Percentiles rank a stretch among this genome's conserved stretches.
Evolutionary conservation across 2,797 vertebrate species (phyloP).

Genomic region (Pogoniulus pusillus): DNA sequence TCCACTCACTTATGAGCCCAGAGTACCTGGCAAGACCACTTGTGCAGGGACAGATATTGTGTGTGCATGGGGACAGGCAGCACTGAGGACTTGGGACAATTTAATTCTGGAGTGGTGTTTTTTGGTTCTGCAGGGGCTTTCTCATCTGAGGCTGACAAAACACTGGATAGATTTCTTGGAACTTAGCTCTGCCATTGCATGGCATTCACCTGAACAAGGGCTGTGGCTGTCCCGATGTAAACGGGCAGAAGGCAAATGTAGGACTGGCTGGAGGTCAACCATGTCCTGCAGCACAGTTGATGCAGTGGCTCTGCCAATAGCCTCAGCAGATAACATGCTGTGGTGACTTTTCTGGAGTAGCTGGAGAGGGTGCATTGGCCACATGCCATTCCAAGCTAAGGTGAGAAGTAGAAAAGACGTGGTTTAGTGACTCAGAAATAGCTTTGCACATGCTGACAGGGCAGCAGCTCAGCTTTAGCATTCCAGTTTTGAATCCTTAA

Average conservation of each 20-base stretch:
- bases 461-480: not conserved
- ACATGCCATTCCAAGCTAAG: not conserved
- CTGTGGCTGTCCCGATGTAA: not conserved
- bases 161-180: not conserved
- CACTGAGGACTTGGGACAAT: fast-evolving
- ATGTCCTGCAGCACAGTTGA: not conserved
- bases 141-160: not conserved
- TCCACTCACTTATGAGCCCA: not conserved
- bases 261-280: not conserved
- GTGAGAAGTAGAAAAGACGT: slow-evolving; percentile 38
- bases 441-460: not conserved
- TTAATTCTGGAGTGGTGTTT: not conserved
- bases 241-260: not conserved
- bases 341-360: not conserved
- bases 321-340: not conserved
- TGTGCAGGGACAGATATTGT: not conserved
- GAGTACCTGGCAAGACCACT: not conserved
- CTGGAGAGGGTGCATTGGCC: not conserved
- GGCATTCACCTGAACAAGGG: not conserved
- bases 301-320: not conserved
- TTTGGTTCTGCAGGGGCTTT: not conserved
- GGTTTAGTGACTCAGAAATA: slow-evolving; percentile 43
- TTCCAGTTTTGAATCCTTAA: not conserved
- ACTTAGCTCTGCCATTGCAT: not conserved
- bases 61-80: not conserved